Conservation (phyloP, 2,113 vertebrate species). For the Cepphus grylle region DNA sequence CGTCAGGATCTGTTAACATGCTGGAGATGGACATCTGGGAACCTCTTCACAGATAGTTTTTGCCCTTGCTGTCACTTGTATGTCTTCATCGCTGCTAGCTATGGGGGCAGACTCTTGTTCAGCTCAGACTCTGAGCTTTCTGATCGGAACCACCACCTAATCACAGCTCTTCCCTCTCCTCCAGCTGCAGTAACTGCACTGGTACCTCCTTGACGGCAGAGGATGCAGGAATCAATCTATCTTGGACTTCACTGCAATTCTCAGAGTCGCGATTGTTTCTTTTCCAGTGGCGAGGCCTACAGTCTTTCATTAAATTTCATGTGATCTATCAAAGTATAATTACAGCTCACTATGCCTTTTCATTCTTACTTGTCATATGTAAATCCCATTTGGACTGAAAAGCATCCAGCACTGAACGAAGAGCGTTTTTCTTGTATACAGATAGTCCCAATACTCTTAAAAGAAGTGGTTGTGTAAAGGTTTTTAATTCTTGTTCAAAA, state of each 20-base stretch:
- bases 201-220: not conserved
- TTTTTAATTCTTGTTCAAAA: not conserved
- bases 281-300: not conserved
- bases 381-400: not conserved
- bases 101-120: not conserved
- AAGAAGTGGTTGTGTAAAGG: not conserved
- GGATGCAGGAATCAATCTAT: not conserved
- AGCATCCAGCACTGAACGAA: not conserved
- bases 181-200: not conserved
- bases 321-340: not conserved
- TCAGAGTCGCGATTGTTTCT: not conserved
- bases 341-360: not conserved
- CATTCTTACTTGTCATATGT: not conserved
- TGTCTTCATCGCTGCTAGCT: not conserved
- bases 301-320: not conserved
- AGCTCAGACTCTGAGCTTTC: not conserved
- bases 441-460: not conserved
- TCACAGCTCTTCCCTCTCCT: not conserved
- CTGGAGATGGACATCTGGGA: not conserved
- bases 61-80: not conserved
- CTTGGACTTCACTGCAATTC: not conserved
- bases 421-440: not conserved
- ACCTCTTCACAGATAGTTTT: not conserved
- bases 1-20: accelerated
- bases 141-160: not conserved